Evolutionary conservation across 2,113 vertebrate genomes (phyloP), one percentile per base, ranked within the genome.

Genomic region (Oreamnos americanus): DNA sequence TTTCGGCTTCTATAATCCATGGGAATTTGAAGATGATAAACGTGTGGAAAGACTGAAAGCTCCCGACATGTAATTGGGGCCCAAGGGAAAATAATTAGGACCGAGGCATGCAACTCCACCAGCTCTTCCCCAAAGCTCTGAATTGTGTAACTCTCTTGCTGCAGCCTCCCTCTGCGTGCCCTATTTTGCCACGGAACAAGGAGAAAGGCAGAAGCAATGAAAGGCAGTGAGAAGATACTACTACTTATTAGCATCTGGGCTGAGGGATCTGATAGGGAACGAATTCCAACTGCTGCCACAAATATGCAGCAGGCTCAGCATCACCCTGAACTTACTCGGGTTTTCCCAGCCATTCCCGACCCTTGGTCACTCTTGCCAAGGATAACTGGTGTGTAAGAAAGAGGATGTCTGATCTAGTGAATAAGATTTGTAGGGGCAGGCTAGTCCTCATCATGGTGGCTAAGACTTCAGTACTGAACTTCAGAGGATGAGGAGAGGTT

Each of bases 21-120:
- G 96, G 84, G 96, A 98, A 98, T 98, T 97, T 97, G 93, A 97
- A 96, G 93, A 97, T 96, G 97, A 97, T 97, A 97, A 96, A 97
- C 92, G 88, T 95, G 57, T 78, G 53, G 93, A 95, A 11, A 91
- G 71, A n/a, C 67, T 74, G 30, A 97, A 96, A 92, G 93, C 98
- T 97, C 84, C 86, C 81, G 87, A 94, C 57, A 64, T 60, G 39
- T 94, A 97, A 97, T 91, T 93, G 93, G 74, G 96, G 87, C 94
- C 94, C 96, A 90, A 91, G 28, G 36, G 62, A 58, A 97, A 96
- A 96, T 97, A 97, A 98, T 98, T 98, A 97, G 53, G 53, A 76
- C 82, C 47, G 49, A 92, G 81, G 92, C 94, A 43, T 79, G 28
- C 74, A 94, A 94, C 62, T 97, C 94, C 74, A 88, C 83, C 76